These are phyloP conservation scores for Lepus oiostolus DNA, from an alignment of 2,797 vertebrate genomes.

Conservation along the genomic window DNA sequence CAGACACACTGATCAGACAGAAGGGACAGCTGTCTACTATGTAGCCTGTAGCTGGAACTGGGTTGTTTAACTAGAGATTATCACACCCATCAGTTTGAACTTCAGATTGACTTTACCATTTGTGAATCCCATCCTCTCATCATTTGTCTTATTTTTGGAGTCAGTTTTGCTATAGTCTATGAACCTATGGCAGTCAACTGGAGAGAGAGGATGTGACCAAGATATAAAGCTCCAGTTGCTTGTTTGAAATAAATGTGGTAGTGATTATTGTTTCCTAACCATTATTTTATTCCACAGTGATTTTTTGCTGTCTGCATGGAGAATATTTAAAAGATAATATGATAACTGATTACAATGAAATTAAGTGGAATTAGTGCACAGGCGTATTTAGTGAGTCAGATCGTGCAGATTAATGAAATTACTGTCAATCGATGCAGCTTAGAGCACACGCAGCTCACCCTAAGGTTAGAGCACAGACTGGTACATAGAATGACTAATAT, in stretches of 20 bases:
- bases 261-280: neutral
- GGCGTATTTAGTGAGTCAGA: neutral
- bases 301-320: neutral
- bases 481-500: neutral
- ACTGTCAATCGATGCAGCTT: neutral
- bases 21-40: neutral
- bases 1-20: neutral
- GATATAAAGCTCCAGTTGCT: neutral
- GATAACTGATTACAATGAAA: neutral
- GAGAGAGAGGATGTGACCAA: neutral
- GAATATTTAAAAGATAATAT: neutral
- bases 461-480: neutral
- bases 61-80: neutral
- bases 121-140: neutral
- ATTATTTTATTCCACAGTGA: neutral
- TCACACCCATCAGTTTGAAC: neutral
- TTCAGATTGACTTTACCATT: neutral
- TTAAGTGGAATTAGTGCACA: neutral
- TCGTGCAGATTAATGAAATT: neutral
- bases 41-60: neutral
- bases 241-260: neutral
- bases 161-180: slow-evolving; percentile 36
- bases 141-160: neutral
- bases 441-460: neutral
- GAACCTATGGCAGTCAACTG: neutral